Percentiles rank a stretch among this genome's conserved stretches.
phyloP scores from a whole-genome alignment of 2,888 invertebrate genomes.

The Vannuccia rotundouncinata region DNA sequence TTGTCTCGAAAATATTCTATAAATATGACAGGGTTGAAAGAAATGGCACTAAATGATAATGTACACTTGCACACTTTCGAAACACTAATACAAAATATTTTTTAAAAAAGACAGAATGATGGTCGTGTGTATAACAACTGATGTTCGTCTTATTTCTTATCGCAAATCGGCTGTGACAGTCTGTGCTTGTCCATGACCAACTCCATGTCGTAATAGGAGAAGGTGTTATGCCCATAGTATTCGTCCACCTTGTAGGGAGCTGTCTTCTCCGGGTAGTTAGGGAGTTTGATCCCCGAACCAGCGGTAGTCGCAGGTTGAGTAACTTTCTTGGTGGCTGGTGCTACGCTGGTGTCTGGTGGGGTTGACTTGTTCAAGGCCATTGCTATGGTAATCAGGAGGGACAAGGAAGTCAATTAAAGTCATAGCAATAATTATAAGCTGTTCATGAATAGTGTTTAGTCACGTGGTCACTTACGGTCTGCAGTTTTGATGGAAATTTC shows the following conservation, averaged over 20 bases:
- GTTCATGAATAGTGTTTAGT: background rate
- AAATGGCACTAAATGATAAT: background rate
- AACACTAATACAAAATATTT: background rate
- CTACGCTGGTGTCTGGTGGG: background rate
- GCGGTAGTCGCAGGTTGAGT: background rate
- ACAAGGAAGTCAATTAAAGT: background rate
- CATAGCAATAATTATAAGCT: background rate
- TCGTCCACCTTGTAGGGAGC: slow-evolving; percentile 14
- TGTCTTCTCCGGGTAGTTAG: background rate
- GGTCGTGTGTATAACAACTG: background rate
- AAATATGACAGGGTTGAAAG: too few relatives aligned
- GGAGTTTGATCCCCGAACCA: background rate
- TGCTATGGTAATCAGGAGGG: background rate
- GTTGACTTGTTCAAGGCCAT: background rate
- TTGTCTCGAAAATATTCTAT: too few relatives aligned
- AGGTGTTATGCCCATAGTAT: slow-evolving; percentile 8
- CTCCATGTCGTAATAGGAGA: slow-evolving; percentile 30
- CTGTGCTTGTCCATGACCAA: slow-evolving; percentile 24
- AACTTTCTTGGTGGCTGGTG: background rate
- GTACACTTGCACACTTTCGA: background rate
- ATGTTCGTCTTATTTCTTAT: slow-evolving; percentile 20
- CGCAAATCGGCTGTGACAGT: background rate
- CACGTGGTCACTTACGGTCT: background rate
- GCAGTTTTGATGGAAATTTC: background rate
- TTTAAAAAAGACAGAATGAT: background rate